Evolutionary conservation across 2,888 invertebrate genomes (phyloP).

Genomic region (Busseola fusca): DNA sequence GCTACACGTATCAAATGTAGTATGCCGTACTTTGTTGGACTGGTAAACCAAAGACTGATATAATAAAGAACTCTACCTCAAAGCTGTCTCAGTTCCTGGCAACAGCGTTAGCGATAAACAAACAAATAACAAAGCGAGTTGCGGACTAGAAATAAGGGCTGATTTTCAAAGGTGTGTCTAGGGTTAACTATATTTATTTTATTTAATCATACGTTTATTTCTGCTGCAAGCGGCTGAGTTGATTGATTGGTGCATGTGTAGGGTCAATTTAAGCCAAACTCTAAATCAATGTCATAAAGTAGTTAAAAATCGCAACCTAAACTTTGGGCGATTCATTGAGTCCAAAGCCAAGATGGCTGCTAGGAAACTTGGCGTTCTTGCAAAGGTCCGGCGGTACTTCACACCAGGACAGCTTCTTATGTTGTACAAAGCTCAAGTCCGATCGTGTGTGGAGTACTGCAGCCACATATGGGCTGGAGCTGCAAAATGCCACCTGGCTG

Average conservation of each 20-base stretch:
- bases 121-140: background rate
- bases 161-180: background rate
- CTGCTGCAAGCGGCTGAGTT: background rate
- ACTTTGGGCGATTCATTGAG: too few species aligned
- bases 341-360: too few species aligned
- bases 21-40: background rate
- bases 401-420: too few species aligned
- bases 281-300: conserved; percentile 31
- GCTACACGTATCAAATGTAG: background rate
- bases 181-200: too few species aligned
- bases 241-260: conserved; percentile 21
- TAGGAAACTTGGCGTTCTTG: too few species aligned
- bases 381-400: too few species aligned
- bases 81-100: background rate
- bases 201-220: background rate
- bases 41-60: conserved; percentile 5
- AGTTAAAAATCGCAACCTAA: conserved; percentile 12
- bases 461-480: too few species aligned
- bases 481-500: too few species aligned
- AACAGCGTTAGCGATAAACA: background rate
- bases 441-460: too few species aligned
- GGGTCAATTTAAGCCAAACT: conserved; percentile 36
- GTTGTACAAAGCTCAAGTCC: too few species aligned
- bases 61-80: background rate
- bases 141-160: background rate